Percentiles rank a stretch among this genome's conserved stretches.
phyloP scores from a whole-genome alignment of 2,888 invertebrate species.

The Acanthoscelides obtectus region DNA sequence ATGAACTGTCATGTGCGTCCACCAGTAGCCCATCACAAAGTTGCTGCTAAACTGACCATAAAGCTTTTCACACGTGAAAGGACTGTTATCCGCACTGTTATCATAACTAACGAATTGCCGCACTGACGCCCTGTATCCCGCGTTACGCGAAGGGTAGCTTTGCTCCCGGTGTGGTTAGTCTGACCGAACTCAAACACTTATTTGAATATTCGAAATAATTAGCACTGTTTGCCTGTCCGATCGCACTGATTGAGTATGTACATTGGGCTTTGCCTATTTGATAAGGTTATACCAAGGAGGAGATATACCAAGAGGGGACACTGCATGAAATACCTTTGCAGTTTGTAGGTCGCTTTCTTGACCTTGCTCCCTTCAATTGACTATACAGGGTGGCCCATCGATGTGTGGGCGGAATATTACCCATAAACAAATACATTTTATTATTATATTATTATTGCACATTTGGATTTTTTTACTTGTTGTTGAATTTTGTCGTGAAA shows the following conservation, averaged over 20 bases:
- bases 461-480: no score
- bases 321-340: no score
- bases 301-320: no score
- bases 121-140: constrained; percentile 4
- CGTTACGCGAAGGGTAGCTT: background rate
- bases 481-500: no score
- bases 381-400: no score
- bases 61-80: constrained; percentile 25
- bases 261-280: background rate
- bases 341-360: no score
- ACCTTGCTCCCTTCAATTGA: no score
- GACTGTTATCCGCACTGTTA: constrained; percentile 26
- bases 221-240: constrained; percentile 2
- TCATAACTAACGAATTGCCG: constrained; percentile 43
- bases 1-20: background rate
- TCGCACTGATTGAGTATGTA: background rate
- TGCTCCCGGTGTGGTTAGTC: constrained; percentile 6
- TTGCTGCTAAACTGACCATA: constrained; percentile 23
- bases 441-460: no score
- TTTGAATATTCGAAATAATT: constrained; percentile 28
- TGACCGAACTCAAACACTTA: constrained; percentile 23
- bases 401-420: no score
- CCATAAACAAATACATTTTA: no score
- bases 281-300: background rate
- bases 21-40: background rate